Base-by-base conservation (phyloP, 2,888 invertebrate species). In the Pogonocherus hispidulus region DNA sequence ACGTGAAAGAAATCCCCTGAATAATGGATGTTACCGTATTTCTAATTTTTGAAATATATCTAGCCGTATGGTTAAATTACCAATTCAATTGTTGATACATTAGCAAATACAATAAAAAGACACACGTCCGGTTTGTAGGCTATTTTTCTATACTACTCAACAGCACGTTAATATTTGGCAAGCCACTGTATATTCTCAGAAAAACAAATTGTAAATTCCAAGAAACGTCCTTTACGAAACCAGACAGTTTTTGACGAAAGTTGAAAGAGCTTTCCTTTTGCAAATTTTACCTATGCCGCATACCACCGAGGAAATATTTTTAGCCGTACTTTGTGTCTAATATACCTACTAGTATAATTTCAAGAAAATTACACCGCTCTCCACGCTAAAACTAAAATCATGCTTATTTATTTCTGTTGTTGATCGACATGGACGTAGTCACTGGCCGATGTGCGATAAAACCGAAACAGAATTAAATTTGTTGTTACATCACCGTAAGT, bases 121-220 rank as follows among this genome's bases (percentile, higher is more conserved):
- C n/a, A n/a, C 49, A 22, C 23, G n/a, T 59, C 14, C 37, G 22
- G 16, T 57, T 57, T 46, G 51, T 14, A 14, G 23, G 18, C 22
- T 47, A 23, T 51, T 51, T 51, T 14, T 51, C 51, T 51, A n/a
- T 14, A 9, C 11, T n/a, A 51, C 51, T 56, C 41, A 18, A 19
- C 41, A 16, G 56, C 59, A n/a, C n/a, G 22, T 11, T 47, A 18
- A 47, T 22, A 27, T 47, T 59, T 59, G 59, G 59, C 59, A 59
- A n/a, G 3, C 19, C 14, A 16, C 32, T 27, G 47, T 41, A n/a
- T 27, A 47, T 59, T 59, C 59, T 47, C n/a, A 19, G 59, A 59
- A 59, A 47, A 41, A 59, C 59, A 59, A 47, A 59, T 59, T 59
- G 23, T 19, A 46, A n/a, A 47, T 59, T 59, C 47, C 32, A 14